Base-by-base conservation (phyloP, 2,888 invertebrate species). In the Tetragonisca angustula region DNA sequence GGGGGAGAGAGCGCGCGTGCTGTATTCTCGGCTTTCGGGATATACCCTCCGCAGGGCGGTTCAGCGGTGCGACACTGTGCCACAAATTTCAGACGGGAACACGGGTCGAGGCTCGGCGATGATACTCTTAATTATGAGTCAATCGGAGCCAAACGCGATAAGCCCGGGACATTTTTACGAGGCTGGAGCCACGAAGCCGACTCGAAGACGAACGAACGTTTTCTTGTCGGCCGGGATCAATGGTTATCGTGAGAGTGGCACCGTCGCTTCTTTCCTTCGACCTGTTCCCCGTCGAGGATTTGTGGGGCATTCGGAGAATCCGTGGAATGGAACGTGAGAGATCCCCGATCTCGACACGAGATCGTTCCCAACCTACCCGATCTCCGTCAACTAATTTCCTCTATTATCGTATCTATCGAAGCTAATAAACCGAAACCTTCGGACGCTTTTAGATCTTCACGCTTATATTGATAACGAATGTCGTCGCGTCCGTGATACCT, bases 51-150 rank as follows among this genome's bases (percentile, higher is more conserved):
- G 74, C 1, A 9, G n/a, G 56, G 21, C 59, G 56, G 59, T 82
- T 77, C 52, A 52, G 13, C 52, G 43, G 36, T 6, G 73, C 65
- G 68, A 69, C 65, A 43, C 49, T 59, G 69, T 56, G 68, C 19
- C 32, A 43, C 50, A 59, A 50, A 56, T 65, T 52, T 70, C 36
- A 50, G 24, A n/a, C 6, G 13, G 49, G 49, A 49, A 76, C 75
- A 56, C 56, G 67, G 36, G 59, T 27, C 74, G 50, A 43, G 36
- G 24, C 24, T 61, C 24, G 67, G 19, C 43, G 43, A 43, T 65
- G 74, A 61, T 36, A 19, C 50, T 52, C 61, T 76, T 76, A 76
- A 76, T 76, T 76, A 76, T 24, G 71, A 76, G 71, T 52, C 62
- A 62, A 76, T 76, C 62, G 65, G 49, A 49, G 56, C 19, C 32